Evolutionary conservation across 2,113 vertebrate species (phyloP), one percentile per base, ranked within the genome.

Genomic region (Neolamprologus toae): DNA sequence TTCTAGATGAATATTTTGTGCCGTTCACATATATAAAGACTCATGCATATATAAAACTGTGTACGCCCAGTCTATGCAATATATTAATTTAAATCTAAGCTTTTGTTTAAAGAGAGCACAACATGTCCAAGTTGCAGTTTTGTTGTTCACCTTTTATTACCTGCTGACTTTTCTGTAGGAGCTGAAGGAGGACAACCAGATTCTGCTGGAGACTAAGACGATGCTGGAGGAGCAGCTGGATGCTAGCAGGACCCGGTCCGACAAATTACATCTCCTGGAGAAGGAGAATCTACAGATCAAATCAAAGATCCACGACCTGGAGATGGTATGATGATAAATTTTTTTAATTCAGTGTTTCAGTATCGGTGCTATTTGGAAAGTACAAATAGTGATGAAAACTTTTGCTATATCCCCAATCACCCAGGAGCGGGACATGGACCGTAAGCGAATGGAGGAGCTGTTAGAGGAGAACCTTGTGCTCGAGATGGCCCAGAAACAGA

Each of bases 401-500:
- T 78, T 9, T 42, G 26, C 80, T 73, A 54, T 16, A 42, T 90
- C 10, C 11, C 21, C 0, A 4, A 51, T 19, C 33, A 35, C 55
- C 47, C 86, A 99, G 99, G 98, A 99, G 90, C 97, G 97, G 73
- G 99, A 99, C 94, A 95, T 98, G 95, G 99, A 99, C 90, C 97
- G 98, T 87, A 99, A 98, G 92, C 98, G 98, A n/a, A 97, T 99
- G 92, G 98, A 99, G 88, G 99, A 99, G 92, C 96, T 99, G 84
- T 92, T 99, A 96, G 99, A 99, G 96, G 98, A 99, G 97, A 99
- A 99, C 89, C 97, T 99, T 93, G 97, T 97, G 57, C 95, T 99
- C 13, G 99, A 98, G 96, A 97, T 99, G 98, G 98, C 98, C 80
- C 99, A 99, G 96, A 99, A 99, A 79, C 98, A 99, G 93, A 99